Conservation (phyloP, 2,113 vertebrate species). For the Leptobrachium leishanense region DNA sequence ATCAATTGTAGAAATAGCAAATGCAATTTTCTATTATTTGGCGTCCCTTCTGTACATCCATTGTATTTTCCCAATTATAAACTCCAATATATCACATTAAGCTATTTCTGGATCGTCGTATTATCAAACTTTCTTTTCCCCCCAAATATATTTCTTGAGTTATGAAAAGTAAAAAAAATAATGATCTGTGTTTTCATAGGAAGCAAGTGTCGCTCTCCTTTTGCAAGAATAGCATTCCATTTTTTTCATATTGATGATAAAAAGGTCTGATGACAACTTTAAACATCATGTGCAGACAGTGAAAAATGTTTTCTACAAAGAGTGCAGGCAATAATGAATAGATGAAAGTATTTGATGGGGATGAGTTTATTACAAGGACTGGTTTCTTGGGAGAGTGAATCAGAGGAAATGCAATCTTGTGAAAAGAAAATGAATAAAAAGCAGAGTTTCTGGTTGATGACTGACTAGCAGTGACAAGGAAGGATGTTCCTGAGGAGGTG, state of each 20-base stretch:
- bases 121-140: too few species aligned
- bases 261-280: conserved; percentile 60
- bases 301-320: conserved; percentile 57
- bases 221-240: conserved; percentile 32
- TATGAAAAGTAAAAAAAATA: conserved; percentile 12
- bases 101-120: too few species aligned
- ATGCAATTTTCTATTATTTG: too few species aligned
- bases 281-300: conserved; percentile 57
- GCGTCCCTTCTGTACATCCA: too few species aligned
- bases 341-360: conserved; percentile 63
- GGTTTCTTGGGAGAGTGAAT: conserved; percentile 59
- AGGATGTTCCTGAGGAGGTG: conserved; percentile 57
- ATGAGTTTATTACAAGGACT: conserved; percentile 62
- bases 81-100: too few species aligned
- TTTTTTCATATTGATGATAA: conserved; percentile 51
- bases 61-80: too few species aligned
- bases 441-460: conserved; percentile 56
- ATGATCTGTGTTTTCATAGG: conserved; percentile 32
- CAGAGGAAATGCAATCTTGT: conserved; percentile 54
- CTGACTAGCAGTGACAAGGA: conserved; percentile 57
- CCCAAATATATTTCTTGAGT: not conserved
- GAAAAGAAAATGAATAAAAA: conserved; percentile 59
- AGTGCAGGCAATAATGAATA: conserved; percentile 59
- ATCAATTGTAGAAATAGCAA: too few species aligned
- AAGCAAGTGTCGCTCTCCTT: conserved; percentile 45